Evolutionary conservation across 2,888 invertebrate genomes (phyloP), one percentile per base, ranked within the genome.

Genomic region (Drosophila melanocephala): DNA sequence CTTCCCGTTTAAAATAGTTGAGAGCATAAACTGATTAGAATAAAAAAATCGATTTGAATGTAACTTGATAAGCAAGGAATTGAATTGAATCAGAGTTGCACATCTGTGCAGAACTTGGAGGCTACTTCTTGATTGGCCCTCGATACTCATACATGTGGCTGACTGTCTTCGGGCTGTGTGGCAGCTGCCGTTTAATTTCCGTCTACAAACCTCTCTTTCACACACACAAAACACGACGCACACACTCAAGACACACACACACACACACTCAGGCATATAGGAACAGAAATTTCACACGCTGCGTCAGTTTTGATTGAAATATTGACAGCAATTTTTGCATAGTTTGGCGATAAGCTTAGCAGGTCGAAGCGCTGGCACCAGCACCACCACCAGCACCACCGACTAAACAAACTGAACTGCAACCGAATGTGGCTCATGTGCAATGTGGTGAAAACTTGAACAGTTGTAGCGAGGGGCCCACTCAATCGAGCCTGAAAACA

Each of bases 231-330:
- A 33, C 44, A n/a, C 12, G n/a, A n/a, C 47, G 53, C 28, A 42
- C 52, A 32, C 10, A 32, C 32, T 32, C 32, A 32, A 9, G 9
- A 35, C 26, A 47, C 26, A 35, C 14, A 35, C 35, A 16, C 56
- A 35, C 16, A 55, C 32, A 37, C 28, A 52, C 26, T n/a, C 30
- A 57, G 3, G 3, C 22, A 26, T 5, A 47, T 2, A 1, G 5
- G 16, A 26, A 44, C 26, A 32, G 32, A 58, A 32, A 58, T 30
- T 57, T 39, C 58, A 32, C 44, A 44, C 44, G 59, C 61, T 79
- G 80, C 83, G 81, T 82, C 81, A 83, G 69, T 83, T 83, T 86
- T 89, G 83, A 89, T 83, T 89, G 83, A 83, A 86, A 89, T 83
- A 89, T 83, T 83, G 83, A 89, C 71, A 84, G 83, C 59, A 86